Base-by-base conservation (phyloP, 2,113 vertebrate genomes). In the Circaetus cinerascens region DNA sequence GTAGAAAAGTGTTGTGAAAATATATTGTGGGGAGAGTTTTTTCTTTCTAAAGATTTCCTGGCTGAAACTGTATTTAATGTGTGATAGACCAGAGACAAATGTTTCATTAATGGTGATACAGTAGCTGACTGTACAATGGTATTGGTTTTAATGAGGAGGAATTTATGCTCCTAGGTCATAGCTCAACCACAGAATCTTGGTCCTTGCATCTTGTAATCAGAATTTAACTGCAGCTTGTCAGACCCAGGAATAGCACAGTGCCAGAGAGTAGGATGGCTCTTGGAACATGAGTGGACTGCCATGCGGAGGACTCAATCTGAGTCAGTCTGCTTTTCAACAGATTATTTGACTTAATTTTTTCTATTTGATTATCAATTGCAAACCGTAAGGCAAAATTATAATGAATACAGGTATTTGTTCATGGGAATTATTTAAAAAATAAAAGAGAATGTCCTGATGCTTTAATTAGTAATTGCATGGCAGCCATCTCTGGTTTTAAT, bases 261-360 rank as follows among this genome's bases (percentile, higher is more conserved):
- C 46, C 36, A 8, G 11, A 13, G 48, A 9, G 15, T 2, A 21
- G 68, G 45, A 5, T 30, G 57, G 38, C 41, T 71, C 32, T 56
- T 29, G 41, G 41, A 41, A 5, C 2, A 2, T 2, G 10, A 22
- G 11, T 9, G 69, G 14, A 13, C 36, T 56, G 41, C 56, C 14
- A 0, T 3, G 43, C 0, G 1, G 3, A 30, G 18, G 46, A 5
- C 45, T 45, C 17, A 1, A 7, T 7, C 2, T 8, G 36, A 19
- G n/a, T 20, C 56, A 19, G 26, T 51, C 50, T 51, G 50, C 14
- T 51, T 67, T 77, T 56, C 45, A 81, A 5, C 16, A 62, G 26
- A n/a, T 43, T 1, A 60, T 74, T 59, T 74, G 59, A 41, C 59
- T 32, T n/a, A 9, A 3, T 46, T 74, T 69, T 60, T 60, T 56